Conservation (phyloP, 2,113 vertebrate genomes). For the Sebastes fasciatus region DNA sequence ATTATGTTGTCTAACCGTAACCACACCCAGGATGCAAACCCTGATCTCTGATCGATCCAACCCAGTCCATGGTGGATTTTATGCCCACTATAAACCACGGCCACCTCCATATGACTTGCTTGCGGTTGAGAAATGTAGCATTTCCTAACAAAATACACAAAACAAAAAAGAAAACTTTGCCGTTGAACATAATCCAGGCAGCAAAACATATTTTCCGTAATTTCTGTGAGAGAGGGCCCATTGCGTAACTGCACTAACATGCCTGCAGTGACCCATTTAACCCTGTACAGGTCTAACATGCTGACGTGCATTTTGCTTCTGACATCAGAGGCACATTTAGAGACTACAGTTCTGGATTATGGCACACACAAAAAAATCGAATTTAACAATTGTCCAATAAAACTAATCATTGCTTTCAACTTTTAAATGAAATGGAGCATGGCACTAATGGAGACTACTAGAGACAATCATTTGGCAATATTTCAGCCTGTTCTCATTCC, state of each 20-base stretch:
- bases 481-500: not conserved
- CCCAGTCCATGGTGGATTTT: too few species aligned
- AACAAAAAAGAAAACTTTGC: too few species aligned
- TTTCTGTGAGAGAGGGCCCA: too few species aligned
- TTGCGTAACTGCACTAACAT: too few species aligned
- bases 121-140: not conserved
- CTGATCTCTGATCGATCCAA: too few species aligned
- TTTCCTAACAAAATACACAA: not conserved
- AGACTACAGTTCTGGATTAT: not conserved
- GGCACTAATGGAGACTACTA: too few species aligned
- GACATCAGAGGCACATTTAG: not conserved
- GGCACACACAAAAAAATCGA: not conserved
- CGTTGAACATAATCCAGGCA: not conserved
- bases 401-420: not conserved
- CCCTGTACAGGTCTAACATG: not conserved
- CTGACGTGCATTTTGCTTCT: not conserved
- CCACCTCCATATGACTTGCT: not conserved
- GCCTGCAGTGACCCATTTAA: too few species aligned
- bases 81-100: not conserved
- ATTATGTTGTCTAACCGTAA: not conserved
- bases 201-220: not conserved
- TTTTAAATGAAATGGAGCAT: not conserved
- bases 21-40: not conserved
- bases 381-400: not conserved
- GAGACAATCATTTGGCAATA: not conserved